A percentile compares a stretch with the other conserved stretches of the same genome.
Evolutionary conservation across 2,888 invertebrate genomes (phyloP).

Genomic region (Notocelia uddmanniana): DNA sequence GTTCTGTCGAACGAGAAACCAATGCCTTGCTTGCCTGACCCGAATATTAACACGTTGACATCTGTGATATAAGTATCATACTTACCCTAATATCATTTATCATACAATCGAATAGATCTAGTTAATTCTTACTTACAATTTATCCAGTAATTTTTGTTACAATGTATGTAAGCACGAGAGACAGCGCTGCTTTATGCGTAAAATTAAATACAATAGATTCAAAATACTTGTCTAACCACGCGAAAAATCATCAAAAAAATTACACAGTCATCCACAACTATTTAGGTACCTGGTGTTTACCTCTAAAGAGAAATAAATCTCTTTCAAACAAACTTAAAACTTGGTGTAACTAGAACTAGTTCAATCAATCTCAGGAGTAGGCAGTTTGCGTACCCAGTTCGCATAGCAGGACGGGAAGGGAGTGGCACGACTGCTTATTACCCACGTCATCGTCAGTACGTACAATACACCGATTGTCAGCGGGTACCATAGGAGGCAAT

Average conservation of each 20-base stretch:
- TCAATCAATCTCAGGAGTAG: background rate
- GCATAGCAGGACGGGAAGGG: conserved; percentile 18
- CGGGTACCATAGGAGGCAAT: conserved; percentile 53
- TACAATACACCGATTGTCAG: conserved; percentile 47
- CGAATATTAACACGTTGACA: conserved; percentile 18
- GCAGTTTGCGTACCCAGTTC: background rate
- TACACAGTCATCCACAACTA: background rate
- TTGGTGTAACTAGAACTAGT: background rate
- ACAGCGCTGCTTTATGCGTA: no score
- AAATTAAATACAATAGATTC: no score
- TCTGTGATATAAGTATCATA: background rate
- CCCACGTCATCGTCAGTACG: no score
- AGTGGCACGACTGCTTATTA: conserved; percentile 27
- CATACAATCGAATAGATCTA: background rate
- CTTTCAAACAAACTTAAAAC: background rate
- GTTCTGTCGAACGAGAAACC: conserved; percentile 10
- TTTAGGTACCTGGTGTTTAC: background rate
- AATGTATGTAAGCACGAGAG: no score
- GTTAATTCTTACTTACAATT: background rate
- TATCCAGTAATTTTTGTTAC: no score
- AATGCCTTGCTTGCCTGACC: conserved; percentile 3
- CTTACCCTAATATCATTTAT: conserved; percentile 5
- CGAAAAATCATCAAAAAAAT: no score
- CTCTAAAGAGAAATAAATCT: background rate
- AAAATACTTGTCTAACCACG: no score